Evolutionary conservation across 2,797 vertebrate genomes (phyloP), one percentile per base, ranked within the genome.

Genomic region (Argentina silus): DNA sequence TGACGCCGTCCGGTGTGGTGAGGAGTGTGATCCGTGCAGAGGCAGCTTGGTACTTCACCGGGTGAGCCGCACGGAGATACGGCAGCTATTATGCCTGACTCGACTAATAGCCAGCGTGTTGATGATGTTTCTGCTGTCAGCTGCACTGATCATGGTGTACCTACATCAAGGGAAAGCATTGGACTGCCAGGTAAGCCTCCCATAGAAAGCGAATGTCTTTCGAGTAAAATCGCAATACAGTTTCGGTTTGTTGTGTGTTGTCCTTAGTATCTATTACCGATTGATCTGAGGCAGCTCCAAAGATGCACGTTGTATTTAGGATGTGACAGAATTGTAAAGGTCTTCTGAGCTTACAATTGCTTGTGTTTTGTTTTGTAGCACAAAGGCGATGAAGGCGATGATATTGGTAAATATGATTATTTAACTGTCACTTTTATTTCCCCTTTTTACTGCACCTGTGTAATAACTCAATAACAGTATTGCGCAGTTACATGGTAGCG

Each of bases 301-400:
- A n/a, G n/a, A n/a, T n/a, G n/a, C n/a, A n/a, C n/a, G n/a, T n/a
- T n/a, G n/a, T n/a, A n/a, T n/a, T n/a, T n/a, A n/a, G n/a, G n/a
- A n/a, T n/a, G n/a, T n/a, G n/a, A n/a, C n/a, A n/a, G n/a, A n/a
- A n/a, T n/a, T n/a, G n/a, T n/a, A n/a, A n/a, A n/a, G n/a, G n/a
- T n/a, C n/a, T n/a, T n/a, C n/a, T n/a, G n/a, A n/a, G n/a, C n/a
- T n/a, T n/a, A n/a, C n/a, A n/a, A n/a, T n/a, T n/a, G n/a, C 50
- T 51, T 51, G 50, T 50, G 48, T 65, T 66, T 23, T 45, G 50
- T 50, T 50, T 12, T 50, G 21, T 67, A 67, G 64, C 3, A 67
- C 64, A 3, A 6, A 6, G 12, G 6, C 21, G 6, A 17, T 48
- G 11, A 19, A 50, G 47, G 19, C 6, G 45, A 67, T 23, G 5